These are phyloP conservation scores for Lepidochitona cinerea DNA, from an alignment of 2,888 invertebrate genomes.

Conservation along the genomic window DNA sequence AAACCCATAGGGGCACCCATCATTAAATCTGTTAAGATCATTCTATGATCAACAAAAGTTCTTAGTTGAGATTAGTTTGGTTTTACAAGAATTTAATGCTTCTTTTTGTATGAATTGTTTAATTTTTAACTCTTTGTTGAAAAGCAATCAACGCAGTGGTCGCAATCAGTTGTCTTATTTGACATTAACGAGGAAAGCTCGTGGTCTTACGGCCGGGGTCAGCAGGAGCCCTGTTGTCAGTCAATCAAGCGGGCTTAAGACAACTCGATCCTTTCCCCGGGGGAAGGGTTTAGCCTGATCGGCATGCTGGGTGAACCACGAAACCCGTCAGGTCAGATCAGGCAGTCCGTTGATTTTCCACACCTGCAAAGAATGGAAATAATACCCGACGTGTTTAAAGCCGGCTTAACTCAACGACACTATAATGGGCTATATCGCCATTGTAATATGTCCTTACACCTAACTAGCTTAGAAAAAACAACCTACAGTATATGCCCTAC, in stretches of 20 bases:
- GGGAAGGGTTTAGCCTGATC: not conserved
- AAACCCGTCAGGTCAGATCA: not conserved
- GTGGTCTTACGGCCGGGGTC: not conserved
- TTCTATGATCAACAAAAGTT: no score
- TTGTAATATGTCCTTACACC: not conserved
- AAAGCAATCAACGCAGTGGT: not conserved
- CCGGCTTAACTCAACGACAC: not conserved
- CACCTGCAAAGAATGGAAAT: not conserved
- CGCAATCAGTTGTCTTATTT: not conserved
- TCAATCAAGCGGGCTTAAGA: not conserved
- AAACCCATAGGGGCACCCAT: no score
- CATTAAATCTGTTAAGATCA: no score
- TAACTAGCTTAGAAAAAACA: constrained; percentile 2
- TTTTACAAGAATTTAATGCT: no score
- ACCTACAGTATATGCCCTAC: no score
- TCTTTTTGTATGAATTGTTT: not conserved
- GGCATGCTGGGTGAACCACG: not conserved
- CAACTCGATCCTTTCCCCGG: not conserved
- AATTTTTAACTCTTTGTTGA: not conserved
- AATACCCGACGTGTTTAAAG: not conserved
- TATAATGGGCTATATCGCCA: not conserved
- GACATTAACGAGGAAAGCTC: not conserved
- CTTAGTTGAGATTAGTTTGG: no score
- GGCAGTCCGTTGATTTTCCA: not conserved
- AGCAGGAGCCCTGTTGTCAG: not conserved